phyloP scores from a whole-genome alignment of 2,113 vertebrate genomes.

The Ondatra zibethicus region DNA sequence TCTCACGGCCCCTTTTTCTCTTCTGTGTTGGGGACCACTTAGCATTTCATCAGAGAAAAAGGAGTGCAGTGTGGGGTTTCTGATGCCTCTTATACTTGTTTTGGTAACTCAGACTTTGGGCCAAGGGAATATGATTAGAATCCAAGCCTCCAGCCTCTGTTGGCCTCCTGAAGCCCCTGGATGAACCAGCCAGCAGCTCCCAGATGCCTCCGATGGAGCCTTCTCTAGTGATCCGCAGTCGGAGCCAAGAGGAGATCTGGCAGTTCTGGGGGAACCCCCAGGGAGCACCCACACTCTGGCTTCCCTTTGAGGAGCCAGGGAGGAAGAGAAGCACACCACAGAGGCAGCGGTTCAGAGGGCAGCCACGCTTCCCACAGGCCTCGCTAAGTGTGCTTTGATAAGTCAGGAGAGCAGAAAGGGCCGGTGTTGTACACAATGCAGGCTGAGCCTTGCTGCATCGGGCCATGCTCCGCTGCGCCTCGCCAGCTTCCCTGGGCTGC shows the following conservation, averaged over 20 bases:
- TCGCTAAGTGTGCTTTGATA: slow-evolving; percentile 83
- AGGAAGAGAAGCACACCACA: not conserved
- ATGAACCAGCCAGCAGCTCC: not conserved
- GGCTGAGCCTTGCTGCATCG: slow-evolving; percentile 71
- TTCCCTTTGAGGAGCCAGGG: slow-evolving; percentile 37
- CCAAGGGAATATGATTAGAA: not conserved
- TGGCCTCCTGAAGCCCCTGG: not conserved
- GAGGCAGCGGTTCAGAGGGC: slow-evolving; percentile 70
- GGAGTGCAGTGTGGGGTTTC: not conserved
- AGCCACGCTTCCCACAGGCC: slow-evolving; percentile 61
- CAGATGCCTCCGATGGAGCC: not conserved
- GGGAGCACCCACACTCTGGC: not conserved
- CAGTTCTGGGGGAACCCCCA: not conserved
- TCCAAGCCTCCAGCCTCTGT: not conserved
- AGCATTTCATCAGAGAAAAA: not conserved
- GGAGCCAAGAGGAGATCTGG: not conserved
- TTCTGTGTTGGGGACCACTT: not conserved
- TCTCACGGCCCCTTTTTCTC: not conserved
- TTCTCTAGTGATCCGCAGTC: not conserved
- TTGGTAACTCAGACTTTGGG: not conserved
- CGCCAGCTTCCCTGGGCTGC: slow-evolving; percentile 86
- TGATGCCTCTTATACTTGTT: not conserved
- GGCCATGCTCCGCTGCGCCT: slow-evolving; percentile 81
- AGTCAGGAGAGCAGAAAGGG: slow-evolving; percentile 78
- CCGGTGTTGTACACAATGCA: slow-evolving; percentile 78